Conservation (phyloP, 1,140 invertebrate genomes). For the Parasteatoda tepidariorum region DNA sequence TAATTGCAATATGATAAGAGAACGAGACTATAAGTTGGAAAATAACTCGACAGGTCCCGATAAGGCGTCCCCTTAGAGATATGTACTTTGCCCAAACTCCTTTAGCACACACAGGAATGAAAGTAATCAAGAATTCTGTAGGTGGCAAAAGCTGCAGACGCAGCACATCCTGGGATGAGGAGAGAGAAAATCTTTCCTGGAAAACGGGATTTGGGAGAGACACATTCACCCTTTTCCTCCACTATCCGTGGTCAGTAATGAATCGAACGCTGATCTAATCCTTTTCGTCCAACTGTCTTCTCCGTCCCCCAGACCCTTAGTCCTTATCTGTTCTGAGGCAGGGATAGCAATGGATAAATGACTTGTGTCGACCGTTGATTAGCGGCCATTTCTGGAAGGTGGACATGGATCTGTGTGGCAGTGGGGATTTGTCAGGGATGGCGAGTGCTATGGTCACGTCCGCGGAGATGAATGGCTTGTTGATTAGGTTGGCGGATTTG, state of each 20-base stretch:
- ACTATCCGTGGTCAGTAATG: conserved; percentile 36
- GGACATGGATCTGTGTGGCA: conserved; percentile 36
- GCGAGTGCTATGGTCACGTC: conserved; percentile 7
- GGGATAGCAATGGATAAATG: conserved; percentile 28
- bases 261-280: conserved; percentile 34
- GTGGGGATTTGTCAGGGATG: conserved; percentile 43
- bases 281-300: conserved; percentile 9
- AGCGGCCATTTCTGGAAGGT: conserved; percentile 49
- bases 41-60: neutral
- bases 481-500: conserved; percentile 54
- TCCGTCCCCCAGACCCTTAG: neutral
- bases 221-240: neutral
- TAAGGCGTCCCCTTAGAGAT: neutral
- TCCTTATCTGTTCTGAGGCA: neutral
- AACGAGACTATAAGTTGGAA: neutral
- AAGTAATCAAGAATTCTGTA: too few species aligned
- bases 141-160: neutral
- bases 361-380: conserved; percentile 50
- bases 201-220: neutral
- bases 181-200: neutral
- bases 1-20: neutral
- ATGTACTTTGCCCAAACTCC: neutral
- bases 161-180: neutral
- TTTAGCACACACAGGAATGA: neutral
- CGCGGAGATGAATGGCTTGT: conserved; percentile 53